These are phyloP conservation scores for Nomada goodeniana DNA, from an alignment of 2,888 invertebrate genomes.

Conservation along the genomic window DNA sequence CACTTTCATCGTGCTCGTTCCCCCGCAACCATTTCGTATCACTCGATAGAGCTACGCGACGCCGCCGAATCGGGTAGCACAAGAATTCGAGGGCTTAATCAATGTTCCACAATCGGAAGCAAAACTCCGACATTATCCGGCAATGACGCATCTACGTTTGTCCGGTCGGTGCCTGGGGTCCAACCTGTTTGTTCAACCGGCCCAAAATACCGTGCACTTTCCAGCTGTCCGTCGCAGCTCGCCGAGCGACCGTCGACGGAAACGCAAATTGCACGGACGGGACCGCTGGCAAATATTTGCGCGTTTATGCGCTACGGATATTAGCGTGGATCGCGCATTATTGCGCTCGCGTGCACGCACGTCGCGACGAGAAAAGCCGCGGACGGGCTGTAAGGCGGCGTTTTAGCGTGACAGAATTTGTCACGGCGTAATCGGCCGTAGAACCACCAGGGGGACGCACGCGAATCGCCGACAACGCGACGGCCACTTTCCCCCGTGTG, in stretches of 20 bases:
- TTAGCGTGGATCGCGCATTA: conserved; percentile 41
- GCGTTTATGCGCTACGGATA: conserved; percentile 20
- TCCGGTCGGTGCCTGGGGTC: background rate
- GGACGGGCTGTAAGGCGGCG: conserved; percentile 49
- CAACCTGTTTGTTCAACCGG: background rate
- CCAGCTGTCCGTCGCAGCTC: conserved; percentile 2
- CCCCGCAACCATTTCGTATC: too few relatives aligned
- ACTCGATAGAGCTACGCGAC: too few relatives aligned
- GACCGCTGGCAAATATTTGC: conserved; percentile 20
- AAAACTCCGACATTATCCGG: background rate
- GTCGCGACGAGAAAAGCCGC: conserved; percentile 37
- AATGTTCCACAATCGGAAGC: background rate
- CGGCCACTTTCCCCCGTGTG: conserved; percentile 12
- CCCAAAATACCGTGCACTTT: conserved; percentile 10
- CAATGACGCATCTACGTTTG: background rate
- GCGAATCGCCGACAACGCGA: conserved; percentile 18
- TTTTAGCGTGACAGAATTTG: conserved; percentile 67
- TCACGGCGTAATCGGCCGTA: conserved; percentile 55
- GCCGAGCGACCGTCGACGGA: conserved; percentile 14
- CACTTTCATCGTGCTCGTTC: too few relatives aligned
- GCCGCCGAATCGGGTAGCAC: too few relatives aligned
- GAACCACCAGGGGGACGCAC: conserved; percentile 46
- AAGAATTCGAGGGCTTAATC: too few relatives aligned
- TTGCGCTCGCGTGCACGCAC: conserved; percentile 18
- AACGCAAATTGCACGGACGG: conserved; percentile 38